phyloP scores from a whole-genome alignment of 1,140 invertebrate genomes.

The Psix sp. region DNA sequence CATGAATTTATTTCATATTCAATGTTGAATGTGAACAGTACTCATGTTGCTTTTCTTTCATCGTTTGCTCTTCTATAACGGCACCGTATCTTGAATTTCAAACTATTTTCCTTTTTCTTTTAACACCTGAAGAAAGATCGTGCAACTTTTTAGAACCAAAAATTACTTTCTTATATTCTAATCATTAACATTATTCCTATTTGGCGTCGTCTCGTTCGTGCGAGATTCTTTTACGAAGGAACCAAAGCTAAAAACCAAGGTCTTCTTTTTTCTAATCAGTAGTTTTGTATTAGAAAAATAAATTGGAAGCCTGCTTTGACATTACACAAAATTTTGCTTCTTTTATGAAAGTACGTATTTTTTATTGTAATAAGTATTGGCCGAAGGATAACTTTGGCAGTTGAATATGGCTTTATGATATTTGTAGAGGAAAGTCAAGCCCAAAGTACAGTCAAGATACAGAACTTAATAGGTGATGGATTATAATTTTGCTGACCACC shows the following conservation, averaged over 20 bases:
- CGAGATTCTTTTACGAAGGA: neutral
- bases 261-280: constrained; percentile 31
- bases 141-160: constrained; percentile 59
- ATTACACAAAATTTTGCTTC: constrained; percentile 25
- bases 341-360: constrained; percentile 15
- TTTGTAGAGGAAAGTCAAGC: constrained; percentile 23
- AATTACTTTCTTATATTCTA: constrained; percentile 62
- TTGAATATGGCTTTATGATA: neutral
- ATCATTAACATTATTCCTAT: constrained; percentile 75
- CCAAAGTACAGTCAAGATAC: constrained; percentile 1
- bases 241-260: constrained; percentile 4
- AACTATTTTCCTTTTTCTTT: constrained; percentile 73
- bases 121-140: constrained; percentile 77
- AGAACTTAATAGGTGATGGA: too few relatives aligned
- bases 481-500: too few relatives aligned
- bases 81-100: constrained; percentile 62
- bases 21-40: too few relatives aligned
- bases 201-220: constrained; percentile 73
- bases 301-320: constrained; percentile 42
- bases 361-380: constrained; percentile 11
- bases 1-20: too few relatives aligned
- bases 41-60: constrained; percentile 59
- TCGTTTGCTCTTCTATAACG: constrained; percentile 7
- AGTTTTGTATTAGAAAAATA: constrained; percentile 57
- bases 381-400: constrained; percentile 6